Base-by-base conservation (phyloP, 2,797 vertebrate species). In the Xenopus petersii region DNA sequence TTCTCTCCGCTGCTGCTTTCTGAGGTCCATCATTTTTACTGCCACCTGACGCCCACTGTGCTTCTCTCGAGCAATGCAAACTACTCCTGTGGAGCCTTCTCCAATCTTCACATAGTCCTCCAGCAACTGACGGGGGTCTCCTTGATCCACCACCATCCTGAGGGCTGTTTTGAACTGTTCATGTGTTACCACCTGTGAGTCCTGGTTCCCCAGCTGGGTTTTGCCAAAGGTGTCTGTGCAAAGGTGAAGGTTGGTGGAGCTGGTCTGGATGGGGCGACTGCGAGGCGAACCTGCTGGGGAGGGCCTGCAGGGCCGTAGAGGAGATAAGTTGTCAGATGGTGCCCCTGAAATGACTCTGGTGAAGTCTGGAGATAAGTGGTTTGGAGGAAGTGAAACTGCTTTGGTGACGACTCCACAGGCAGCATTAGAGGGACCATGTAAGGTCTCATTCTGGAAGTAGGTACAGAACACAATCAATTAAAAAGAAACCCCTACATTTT, bases 21-120 rank as follows among this genome's bases (percentile, higher is more conserved):
- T 89, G 81, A 99, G 88, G 85, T 99, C 96, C 98, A 99, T 99
- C 96, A 98, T 99, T 86, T 99, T 99, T 82, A 99, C 96, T 0
- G 98, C 98, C 84, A 99, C 96, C 82, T 97, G 94, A 46, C 96
- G 88, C 64, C 98, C 97, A 0, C 95, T 97, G 87, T 98, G 96
- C 89, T 95, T 98, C 87, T 99, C 98, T 0, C 93, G 91, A 42
- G 97, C 98, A 0, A 98, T 95, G 61, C 97, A 99, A 81, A 99
- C 98, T 0, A 99, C 95, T 1, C 97, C 97, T 0, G 98, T 99
- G 17, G 98, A 99, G 15, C 97, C 98, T 80, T 99, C 98, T 0
- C 98, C 98, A 0, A 99, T 98, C 90, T 99, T 98, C 26, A 96
- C 88, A 17, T 99, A 99, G 84, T 97, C 96, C 86, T 99, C 95